phyloP scores from a whole-genome alignment of 2,888 invertebrate species.

The Polydrusus pterygomalis region DNA sequence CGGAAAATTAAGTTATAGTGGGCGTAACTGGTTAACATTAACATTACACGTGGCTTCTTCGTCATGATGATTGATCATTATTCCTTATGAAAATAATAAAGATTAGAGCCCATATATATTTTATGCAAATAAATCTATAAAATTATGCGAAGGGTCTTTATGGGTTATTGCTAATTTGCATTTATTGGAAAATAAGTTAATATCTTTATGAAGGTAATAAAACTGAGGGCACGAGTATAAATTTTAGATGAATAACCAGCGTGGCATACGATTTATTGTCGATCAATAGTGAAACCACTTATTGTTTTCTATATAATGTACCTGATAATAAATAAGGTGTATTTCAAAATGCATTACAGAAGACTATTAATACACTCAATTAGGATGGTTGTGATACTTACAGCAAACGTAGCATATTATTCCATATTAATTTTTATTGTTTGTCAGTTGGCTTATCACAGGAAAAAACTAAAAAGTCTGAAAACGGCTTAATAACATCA shows the following conservation, averaged over 20 bases:
- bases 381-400: too few relatives aligned
- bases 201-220: slow-evolving; percentile 56
- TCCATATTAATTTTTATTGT: too few relatives aligned
- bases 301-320: slow-evolving; percentile 35
- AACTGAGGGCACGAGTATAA: slow-evolving; percentile 52
- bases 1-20: slow-evolving; percentile 64
- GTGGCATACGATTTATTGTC: slow-evolving; percentile 42
- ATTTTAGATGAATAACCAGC: slow-evolving; percentile 54
- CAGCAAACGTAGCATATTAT: too few relatives aligned
- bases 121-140: slow-evolving; percentile 61
- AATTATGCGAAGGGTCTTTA: slow-evolving; percentile 57
- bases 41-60: slow-evolving; percentile 66
- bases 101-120: slow-evolving; percentile 63
- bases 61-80: slow-evolving; percentile 67
- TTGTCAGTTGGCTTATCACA: too few relatives aligned
- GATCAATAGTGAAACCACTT: slow-evolving; percentile 43
- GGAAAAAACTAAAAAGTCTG: too few relatives aligned
- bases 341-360: slow-evolving; percentile 22
- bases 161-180: slow-evolving; percentile 61
- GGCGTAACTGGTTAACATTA: slow-evolving; percentile 65
- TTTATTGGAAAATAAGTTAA: slow-evolving; percentile 62
- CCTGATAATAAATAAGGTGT: slow-evolving; percentile 16
- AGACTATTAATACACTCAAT: too few relatives aligned
- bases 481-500: too few relatives aligned
- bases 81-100: slow-evolving; percentile 67